Evolutionary conservation across 2,113 vertebrate species (phyloP).

Genomic region (Morone chrysops): DNA sequence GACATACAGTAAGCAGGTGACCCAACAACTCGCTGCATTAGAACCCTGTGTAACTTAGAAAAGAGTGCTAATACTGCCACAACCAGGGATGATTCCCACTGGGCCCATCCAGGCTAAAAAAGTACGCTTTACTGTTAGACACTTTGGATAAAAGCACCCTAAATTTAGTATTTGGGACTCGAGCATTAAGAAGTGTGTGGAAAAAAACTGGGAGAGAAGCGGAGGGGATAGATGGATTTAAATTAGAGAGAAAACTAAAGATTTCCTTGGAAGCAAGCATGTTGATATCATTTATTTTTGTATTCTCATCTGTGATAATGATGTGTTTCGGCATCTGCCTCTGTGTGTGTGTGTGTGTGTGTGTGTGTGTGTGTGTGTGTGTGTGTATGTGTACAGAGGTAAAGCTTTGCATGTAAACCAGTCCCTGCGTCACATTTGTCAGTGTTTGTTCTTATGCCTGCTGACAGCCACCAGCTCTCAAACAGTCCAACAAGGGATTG

Average conservation of each 20-base stretch:
- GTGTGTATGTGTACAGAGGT: neutral
- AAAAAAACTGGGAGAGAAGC: neutral
- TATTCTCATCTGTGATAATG: conserved; percentile 24
- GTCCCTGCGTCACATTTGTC: conserved; percentile 44
- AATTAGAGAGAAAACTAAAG: conserved; percentile 17
- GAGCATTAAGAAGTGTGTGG: neutral
- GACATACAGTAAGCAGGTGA: conserved; percentile 9
- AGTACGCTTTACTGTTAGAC: neutral
- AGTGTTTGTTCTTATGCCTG: conserved; percentile 68
- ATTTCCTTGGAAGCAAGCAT: conserved; percentile 8
- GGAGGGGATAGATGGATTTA: conserved; percentile 18
- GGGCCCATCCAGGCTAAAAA: conserved; percentile 21
- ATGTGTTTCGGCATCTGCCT: conserved; percentile 23
- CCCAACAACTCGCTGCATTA: conserved; percentile 2
- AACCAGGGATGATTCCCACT: conserved; percentile 6
- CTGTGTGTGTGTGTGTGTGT: conserved; percentile 21
- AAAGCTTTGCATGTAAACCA: conserved; percentile 51
- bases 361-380: conserved; percentile 34
- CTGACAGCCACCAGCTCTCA: conserved; percentile 64
- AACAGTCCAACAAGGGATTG: conserved; percentile 58
- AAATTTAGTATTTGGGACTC: conserved; percentile 8
- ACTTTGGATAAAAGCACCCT: conserved; percentile 22
- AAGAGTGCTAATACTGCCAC: conserved; percentile 17
- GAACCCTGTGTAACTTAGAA: neutral
- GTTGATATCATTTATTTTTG: conserved; percentile 37